These are phyloP conservation scores for Heliopora coerulea DNA, from an alignment of 92 coral and sea anemone genomes.

Conservation along the genomic window DNA sequence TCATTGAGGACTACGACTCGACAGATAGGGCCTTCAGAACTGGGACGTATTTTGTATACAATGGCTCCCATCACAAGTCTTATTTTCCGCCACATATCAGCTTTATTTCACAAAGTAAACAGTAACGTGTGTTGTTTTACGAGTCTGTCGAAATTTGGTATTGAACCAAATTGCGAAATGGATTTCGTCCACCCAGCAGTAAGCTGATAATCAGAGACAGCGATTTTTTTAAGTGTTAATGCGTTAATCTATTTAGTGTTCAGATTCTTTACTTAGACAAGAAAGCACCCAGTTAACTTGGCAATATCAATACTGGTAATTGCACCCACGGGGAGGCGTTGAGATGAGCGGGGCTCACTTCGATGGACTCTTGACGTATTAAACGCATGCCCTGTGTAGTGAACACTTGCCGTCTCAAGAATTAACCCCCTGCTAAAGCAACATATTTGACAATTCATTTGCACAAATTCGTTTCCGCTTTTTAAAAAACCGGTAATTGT, in stretches of 20 bases:
- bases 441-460: not conserved
- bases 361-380: not conserved
- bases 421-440: not conserved
- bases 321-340: constrained; percentile 31
- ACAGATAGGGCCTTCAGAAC: no score
- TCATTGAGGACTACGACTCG: constrained; percentile 10
- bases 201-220: constrained; percentile 19
- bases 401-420: not conserved
- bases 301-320: constrained; percentile 1
- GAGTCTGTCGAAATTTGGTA: constrained; percentile 20
- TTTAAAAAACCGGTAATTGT: not conserved
- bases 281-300: constrained; percentile 25
- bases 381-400: not conserved
- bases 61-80: no score
- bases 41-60: no score
- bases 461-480: not conserved
- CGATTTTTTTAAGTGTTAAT: constrained; percentile 3
- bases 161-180: constrained; percentile 26
- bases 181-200: constrained; percentile 35
- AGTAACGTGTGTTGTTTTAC: constrained; percentile 32
- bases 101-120: constrained; percentile 25
- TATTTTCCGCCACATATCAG: constrained; percentile 16
- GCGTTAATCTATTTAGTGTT: constrained; percentile 38
- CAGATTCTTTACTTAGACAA: not conserved
- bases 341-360: not conserved